Percentiles rank a stretch among this genome's conserved stretches.
Conservation (phyloP, 1,140 invertebrate species). For the Euborellia annulipes region DNA sequence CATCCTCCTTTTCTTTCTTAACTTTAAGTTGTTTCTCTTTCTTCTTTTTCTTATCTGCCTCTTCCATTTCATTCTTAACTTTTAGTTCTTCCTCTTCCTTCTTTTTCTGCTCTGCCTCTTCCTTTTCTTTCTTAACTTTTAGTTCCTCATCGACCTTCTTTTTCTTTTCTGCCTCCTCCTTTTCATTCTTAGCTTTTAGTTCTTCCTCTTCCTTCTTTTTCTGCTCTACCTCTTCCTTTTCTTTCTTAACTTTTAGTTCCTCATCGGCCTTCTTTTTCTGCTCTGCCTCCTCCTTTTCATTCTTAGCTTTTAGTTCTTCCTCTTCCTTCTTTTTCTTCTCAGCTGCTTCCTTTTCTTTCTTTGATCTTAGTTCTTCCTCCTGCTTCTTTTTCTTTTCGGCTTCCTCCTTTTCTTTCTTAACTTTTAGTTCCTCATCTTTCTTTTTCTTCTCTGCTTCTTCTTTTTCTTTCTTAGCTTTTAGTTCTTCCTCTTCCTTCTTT, state of each 20-base stretch:
- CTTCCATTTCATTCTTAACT: conserved; percentile 14
- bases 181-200: conserved; percentile 5
- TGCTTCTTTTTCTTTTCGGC: conserved; percentile 12
- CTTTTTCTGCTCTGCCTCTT: conserved; percentile 1
- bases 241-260: conserved; percentile 9
- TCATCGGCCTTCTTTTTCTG: conserved; percentile 8
- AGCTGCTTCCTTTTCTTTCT: conserved; percentile 15
- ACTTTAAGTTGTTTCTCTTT: conserved; percentile 14
- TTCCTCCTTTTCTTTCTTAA: conserved; percentile 16
- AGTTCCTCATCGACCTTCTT: conserved; percentile 6
- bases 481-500: too few species aligned
- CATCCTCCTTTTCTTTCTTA: conserved; percentile 11
- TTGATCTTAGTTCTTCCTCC: conserved; percentile 14
- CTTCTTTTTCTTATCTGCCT: conserved; percentile 14
- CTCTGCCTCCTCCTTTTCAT: conserved; percentile 10
- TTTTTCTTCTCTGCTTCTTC: conserved; percentile 17
- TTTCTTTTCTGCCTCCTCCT: conserved; percentile 8
- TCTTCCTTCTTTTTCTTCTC: conserved; percentile 12
- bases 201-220: conserved; percentile 7
- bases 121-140: conserved; percentile 7
- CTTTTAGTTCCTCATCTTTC: conserved; percentile 15
- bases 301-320: conserved; percentile 9
- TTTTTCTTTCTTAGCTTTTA: conserved; percentile 13
- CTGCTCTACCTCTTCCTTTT: conserved; percentile 10
- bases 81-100: conserved; percentile 9